Percentiles rank a stretch among this genome's conserved stretches.
Conservation (phyloP, 2,113 vertebrate genomes). For the Apeltes quadracus region DNA sequence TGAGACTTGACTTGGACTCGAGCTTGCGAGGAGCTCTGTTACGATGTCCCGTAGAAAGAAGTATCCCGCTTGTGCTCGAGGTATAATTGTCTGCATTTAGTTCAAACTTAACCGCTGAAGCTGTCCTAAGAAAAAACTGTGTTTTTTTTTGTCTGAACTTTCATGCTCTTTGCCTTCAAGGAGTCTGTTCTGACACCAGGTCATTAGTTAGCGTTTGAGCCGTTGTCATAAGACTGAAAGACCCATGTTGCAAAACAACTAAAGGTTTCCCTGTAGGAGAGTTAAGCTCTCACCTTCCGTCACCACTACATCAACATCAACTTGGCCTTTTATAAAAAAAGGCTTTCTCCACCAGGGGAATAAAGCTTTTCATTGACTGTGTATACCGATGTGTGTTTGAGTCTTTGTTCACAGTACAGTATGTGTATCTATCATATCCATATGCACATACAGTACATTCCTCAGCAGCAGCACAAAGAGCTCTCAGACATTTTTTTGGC, state of each 20-base stretch:
- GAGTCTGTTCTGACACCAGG: neutral
- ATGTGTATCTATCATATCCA: constrained; percentile 23
- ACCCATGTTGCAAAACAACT: neutral
- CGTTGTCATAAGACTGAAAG: constrained; percentile 1
- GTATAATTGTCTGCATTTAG: neutral
- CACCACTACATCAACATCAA: constrained; percentile 59
- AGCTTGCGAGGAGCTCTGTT: too few species aligned
- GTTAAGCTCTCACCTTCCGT: constrained; percentile 40
- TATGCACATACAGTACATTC: constrained; percentile 38
- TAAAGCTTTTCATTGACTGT: constrained; percentile 39
- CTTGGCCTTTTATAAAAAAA: constrained; percentile 61
- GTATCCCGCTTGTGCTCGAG: neutral
- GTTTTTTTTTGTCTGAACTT: neutral
- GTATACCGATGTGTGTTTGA: neutral
- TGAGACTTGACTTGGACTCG: too few species aligned
- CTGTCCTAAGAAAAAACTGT: neutral
- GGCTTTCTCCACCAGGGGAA: constrained; percentile 59
- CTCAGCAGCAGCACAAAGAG: constrained; percentile 27
- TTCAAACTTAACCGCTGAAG: neutral
- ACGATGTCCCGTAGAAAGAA: neutral
- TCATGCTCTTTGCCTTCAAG: neutral
- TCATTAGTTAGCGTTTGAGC: neutral
- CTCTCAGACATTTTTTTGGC: constrained; percentile 26
- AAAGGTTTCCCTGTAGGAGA: constrained; percentile 32
- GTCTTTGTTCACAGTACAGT: constrained; percentile 12